Percentiles rank a stretch among this genome's conserved stretches.
phyloP scores from a whole-genome alignment of 1,140 invertebrate genomes.

The Papilio helenus region DNA sequence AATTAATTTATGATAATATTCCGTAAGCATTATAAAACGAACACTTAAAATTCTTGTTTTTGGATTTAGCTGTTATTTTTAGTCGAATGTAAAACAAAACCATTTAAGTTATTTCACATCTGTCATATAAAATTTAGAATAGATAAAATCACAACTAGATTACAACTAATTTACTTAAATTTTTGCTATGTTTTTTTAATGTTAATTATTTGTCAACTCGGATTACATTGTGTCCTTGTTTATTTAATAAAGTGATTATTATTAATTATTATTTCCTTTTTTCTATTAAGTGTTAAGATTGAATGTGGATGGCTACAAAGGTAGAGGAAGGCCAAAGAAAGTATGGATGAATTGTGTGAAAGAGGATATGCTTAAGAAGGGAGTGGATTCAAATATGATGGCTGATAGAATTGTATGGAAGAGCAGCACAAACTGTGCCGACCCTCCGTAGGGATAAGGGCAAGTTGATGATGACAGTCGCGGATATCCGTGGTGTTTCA shows the following conservation, averaged over 20 bases:
- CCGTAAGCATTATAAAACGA: slow-evolving; percentile 15
- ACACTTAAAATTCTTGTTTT: slow-evolving; percentile 20
- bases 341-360: too few relatives aligned
- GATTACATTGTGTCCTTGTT: neutral
- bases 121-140: slow-evolving; percentile 8
- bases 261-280: neutral
- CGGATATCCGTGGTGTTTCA: too few relatives aligned
- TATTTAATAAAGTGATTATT: neutral
- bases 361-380: too few relatives aligned
- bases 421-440: too few relatives aligned
- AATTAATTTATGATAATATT: slow-evolving; percentile 27
- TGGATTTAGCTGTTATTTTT: neutral
- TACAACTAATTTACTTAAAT: neutral
- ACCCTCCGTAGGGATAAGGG: too few relatives aligned
- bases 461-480: too few relatives aligned
- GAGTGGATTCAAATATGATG: too few relatives aligned
- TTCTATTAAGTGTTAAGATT: too few relatives aligned
- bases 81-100: neutral
- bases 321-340: too few relatives aligned
- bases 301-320: too few relatives aligned
- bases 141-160: neutral
- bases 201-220: neutral
- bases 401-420: too few relatives aligned
- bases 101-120: neutral
- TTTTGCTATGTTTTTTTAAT: neutral